A percentile compares a stretch with the other conserved stretches of the same genome.
phyloP scores from a whole-genome alignment of 1,140 invertebrate species.

The Helicoverpa armigera region DNA sequence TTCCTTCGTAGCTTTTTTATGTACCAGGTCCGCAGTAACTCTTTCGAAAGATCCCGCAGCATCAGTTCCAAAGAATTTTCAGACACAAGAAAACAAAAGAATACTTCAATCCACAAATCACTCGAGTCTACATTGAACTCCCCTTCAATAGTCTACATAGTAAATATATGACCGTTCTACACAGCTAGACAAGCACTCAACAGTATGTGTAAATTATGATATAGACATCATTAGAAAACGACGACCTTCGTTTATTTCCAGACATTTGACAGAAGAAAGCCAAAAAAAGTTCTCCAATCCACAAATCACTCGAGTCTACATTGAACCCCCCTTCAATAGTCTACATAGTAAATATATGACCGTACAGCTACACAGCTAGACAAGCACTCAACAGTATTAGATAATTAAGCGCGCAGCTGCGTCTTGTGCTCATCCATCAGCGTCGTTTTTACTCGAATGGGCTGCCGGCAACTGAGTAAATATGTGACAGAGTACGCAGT shows the following conservation, averaged over 20 bases:
- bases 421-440: constrained; percentile 43
- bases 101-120: not conserved
- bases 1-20: too few species aligned
- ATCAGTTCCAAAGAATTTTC: too few species aligned
- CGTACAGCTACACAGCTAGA: constrained; percentile 6
- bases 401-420: constrained; percentile 45
- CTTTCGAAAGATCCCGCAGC: too few species aligned
- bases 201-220: too few species aligned
- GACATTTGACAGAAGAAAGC: not conserved
- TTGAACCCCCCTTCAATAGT: not conserved
- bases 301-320: not conserved
- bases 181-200: too few species aligned
- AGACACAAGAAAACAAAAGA: not conserved
- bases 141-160: too few species aligned
- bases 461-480: not conserved
- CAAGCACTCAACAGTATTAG: constrained; percentile 45
- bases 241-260: too few species aligned
- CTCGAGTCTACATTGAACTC: not conserved
- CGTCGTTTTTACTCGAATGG: constrained; percentile 24
- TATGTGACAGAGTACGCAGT: not conserved
- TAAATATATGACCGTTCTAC: too few species aligned
- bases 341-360: constrained; percentile 28
- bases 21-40: too few species aligned
- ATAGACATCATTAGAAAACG: too few species aligned
- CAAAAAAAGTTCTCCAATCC: not conserved